A percentile compares a stretch with the other conserved stretches of the same genome.
Evolutionary conservation across 2,113 vertebrate genomes (phyloP).

Genomic region (Sinocyclocheilus anshuiensis): DNA sequence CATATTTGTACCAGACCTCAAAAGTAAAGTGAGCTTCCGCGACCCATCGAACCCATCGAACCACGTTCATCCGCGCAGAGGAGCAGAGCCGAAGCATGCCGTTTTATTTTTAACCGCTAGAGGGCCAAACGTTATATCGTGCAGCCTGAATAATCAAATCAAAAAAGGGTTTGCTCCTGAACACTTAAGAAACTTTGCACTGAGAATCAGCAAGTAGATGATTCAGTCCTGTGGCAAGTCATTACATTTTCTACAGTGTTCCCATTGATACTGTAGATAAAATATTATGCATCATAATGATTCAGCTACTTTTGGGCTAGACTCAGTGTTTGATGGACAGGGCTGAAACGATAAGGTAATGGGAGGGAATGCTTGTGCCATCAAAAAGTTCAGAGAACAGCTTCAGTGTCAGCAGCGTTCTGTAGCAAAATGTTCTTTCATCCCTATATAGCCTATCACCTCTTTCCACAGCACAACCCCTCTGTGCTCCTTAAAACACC

Average conservation of each 20-base stretch:
- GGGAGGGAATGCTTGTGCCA: slow-evolving; percentile 24
- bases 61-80: no score
- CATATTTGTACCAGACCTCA: no score
- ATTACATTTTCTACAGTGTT: slow-evolving; percentile 28
- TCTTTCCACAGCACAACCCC: not conserved
- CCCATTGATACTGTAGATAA: slow-evolving; percentile 17
- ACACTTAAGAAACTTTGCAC: not conserved
- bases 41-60: no score
- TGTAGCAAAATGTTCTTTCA: slow-evolving; percentile 8
- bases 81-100: no score
- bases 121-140: not conserved
- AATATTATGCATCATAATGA: slow-evolving; percentile 34
- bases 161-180: not conserved
- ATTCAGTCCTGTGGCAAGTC: not conserved
- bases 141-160: slow-evolving; percentile 7
- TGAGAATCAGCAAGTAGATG: not conserved
- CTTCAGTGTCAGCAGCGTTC: slow-evolving; percentile 18
- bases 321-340: not conserved
- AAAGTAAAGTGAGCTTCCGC: no score
- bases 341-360: slow-evolving; percentile 34
- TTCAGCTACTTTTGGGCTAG: slow-evolving; percentile 42
- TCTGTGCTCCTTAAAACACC: not conserved
- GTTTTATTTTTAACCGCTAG: not conserved
- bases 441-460: not conserved
- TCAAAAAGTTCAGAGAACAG: slow-evolving; percentile 26